Base-by-base conservation (phyloP, 2,113 vertebrate species). In the Trematocara unimaculatum region DNA sequence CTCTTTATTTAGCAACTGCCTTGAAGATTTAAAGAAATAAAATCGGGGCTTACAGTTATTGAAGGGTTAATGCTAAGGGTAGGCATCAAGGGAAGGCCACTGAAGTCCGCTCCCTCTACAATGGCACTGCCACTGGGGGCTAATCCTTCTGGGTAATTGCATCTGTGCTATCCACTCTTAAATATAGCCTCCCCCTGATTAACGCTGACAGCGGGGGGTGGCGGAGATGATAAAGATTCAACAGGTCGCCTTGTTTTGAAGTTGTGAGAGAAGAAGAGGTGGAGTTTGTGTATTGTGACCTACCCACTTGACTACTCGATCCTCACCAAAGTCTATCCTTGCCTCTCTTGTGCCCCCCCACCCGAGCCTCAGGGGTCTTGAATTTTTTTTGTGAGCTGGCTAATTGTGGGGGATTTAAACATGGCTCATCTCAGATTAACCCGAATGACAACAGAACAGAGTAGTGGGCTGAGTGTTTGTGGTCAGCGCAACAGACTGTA, bases 351-450 rank as follows among this genome's bases (percentile, higher is more conserved):
- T 11, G 58, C 17, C 17, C 56, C 2, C 5, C 12, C 20, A 18
- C 29, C 49, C 9, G 29, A 33, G 42, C 86, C 40, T 62, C 35
- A 5, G 54, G 82, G 77, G 23, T 56, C 67, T 60, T n/a, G 70
- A 62, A 35, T 51, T 53, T 26, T 81, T 62, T 54, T 60, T 29
- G 84, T 60, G 80, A 92, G 56, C 82, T 47, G 83, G 87, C 83
- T 92, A 94, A 96, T 95, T 94, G 89, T 38, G 18, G 62, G 83
- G 81, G 87, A 87, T 91, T 96, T 93, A 58, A 91, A 90, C 64
- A 15, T 5, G 45, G 81, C 87, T 94, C 84, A 91, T 89, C 86
- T 87, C 5, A 84, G 93, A 94, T 95, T 93, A 93, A 81, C 81
- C 86, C 54, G 60, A 91, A 93, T 86, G 93, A 92, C 88, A 91